These are phyloP conservation scores for Timema cristinae DNA, from an alignment of 2,888 invertebrate genomes.

Conservation along the genomic window DNA sequence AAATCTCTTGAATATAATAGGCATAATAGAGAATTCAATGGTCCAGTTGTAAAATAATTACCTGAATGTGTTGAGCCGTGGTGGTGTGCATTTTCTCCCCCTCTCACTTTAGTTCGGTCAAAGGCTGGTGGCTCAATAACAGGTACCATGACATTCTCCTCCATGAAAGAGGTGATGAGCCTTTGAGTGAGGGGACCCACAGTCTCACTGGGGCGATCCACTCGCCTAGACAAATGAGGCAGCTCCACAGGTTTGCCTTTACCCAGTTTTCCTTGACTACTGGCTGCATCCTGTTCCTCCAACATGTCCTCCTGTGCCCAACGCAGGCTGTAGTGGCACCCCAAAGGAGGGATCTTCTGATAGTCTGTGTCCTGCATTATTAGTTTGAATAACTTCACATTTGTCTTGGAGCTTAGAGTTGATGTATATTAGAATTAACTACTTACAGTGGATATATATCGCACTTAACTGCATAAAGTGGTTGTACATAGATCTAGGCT, in stretches of 20 bases:
- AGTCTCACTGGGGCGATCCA: slow-evolving; percentile 15
- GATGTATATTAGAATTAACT: too few relatives aligned
- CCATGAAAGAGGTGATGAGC: slow-evolving; percentile 80
- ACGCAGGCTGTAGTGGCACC: slow-evolving; percentile 80
- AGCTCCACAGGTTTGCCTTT: slow-evolving; percentile 51
- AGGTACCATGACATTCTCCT: slow-evolving; percentile 63
- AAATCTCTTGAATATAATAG: too few relatives aligned
- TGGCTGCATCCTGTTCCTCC: slow-evolving; percentile 42
- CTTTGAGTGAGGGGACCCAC: slow-evolving; percentile 84
- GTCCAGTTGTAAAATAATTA: background rate
- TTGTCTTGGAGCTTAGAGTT: too few relatives aligned
- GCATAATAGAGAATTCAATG: too few relatives aligned
- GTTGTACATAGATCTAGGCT: too few relatives aligned
- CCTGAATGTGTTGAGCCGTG: slow-evolving; percentile 6
- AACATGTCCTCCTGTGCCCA: slow-evolving; percentile 84
- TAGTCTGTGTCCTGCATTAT: slow-evolving; percentile 23
- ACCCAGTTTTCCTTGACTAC: slow-evolving; percentile 46
- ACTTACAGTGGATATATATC: too few relatives aligned
- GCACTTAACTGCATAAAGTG: too few relatives aligned
- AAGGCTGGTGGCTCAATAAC: slow-evolving; percentile 12
- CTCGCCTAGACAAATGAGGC: slow-evolving; percentile 44
- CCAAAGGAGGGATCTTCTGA: slow-evolving; percentile 76
- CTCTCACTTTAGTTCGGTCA: background rate
- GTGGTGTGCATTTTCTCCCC: slow-evolving; percentile 9
- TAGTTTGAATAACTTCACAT: too few relatives aligned